Conservation (phyloP, 2,113 vertebrate genomes). For the Mustelus asterias region DNA sequence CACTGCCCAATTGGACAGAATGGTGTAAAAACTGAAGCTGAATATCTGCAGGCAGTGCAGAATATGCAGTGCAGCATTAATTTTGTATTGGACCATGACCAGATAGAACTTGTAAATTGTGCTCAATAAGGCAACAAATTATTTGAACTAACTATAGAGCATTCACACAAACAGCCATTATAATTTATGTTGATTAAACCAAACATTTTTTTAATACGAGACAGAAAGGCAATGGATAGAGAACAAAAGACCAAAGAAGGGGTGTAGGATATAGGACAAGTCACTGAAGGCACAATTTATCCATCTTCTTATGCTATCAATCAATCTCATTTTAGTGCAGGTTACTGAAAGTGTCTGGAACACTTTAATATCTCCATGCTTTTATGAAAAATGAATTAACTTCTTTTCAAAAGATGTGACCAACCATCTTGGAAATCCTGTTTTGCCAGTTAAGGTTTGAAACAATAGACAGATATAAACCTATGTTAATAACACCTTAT, state of each 20-base stretch:
- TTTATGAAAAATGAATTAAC: neutral
- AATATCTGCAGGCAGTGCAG: neutral
- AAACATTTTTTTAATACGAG: neutral
- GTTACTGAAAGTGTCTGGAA: neutral
- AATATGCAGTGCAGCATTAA: neutral
- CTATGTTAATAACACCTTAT: too few relatives aligned
- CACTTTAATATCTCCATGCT: neutral
- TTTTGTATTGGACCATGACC: neutral
- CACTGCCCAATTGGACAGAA: neutral
- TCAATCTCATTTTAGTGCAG: neutral
- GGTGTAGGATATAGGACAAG: neutral
- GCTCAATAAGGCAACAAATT: neutral
- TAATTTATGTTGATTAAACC: neutral
- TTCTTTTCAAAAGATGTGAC: neutral
- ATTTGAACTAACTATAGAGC: neutral
- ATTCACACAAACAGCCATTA: neutral
- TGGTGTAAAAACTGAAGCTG: neutral
- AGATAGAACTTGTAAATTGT: neutral
- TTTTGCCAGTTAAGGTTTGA: neutral
- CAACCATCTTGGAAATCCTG: neutral
- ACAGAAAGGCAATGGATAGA: neutral
- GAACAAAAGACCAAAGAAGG: neutral
- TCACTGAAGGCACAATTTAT: neutral
- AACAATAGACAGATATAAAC: neutral
- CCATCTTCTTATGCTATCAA: neutral